Evolutionary conservation across 1,140 invertebrate genomes (phyloP).

Genomic region (Pseudoatta argentina): DNA sequence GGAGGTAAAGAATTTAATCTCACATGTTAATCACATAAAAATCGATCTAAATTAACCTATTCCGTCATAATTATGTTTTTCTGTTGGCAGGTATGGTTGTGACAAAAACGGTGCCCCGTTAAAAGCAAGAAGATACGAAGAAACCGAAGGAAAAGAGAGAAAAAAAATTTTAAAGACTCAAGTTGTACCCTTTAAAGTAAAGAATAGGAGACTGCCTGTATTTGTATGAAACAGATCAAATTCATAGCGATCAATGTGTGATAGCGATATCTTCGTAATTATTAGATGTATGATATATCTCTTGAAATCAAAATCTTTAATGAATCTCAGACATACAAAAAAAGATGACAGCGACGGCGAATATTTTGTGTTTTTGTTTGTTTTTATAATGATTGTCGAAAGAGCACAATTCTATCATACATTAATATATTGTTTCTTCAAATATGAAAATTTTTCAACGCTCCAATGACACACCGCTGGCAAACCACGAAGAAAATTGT

Average conservation of each 20-base stretch:
- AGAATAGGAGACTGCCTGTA: constrained; percentile 35
- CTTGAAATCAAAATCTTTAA: constrained; percentile 30
- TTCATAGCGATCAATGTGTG: constrained; percentile 35
- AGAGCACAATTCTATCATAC: constrained; percentile 4
- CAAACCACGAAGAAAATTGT: background rate
- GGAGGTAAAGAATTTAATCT: constrained; percentile 72
- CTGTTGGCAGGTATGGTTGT: constrained; percentile 72
- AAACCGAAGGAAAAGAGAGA: background rate
- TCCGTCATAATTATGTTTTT: background rate
- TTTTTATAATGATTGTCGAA: background rate
- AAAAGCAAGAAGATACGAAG: background rate
- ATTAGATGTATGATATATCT: constrained; percentile 36
- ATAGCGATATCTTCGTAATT: constrained; percentile 56
- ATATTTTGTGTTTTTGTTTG: background rate
- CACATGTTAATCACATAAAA: too few relatives aligned
- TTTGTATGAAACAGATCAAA: constrained; percentile 54
- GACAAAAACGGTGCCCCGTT: constrained; percentile 65
- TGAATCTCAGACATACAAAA: background rate
- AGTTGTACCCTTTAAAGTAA: constrained; percentile 39
- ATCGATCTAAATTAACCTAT: background rate
- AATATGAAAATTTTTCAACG: background rate
- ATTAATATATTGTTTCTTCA: background rate
- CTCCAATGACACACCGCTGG: background rate
- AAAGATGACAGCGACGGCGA: constrained; percentile 1
- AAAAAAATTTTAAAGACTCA: constrained; percentile 40